Percentiles rank a stretch among this genome's conserved stretches.
These are phyloP conservation scores for Muntiacus muntjak DNA, from an alignment of 2,113 vertebrate species.

Conservation along the genomic window DNA sequence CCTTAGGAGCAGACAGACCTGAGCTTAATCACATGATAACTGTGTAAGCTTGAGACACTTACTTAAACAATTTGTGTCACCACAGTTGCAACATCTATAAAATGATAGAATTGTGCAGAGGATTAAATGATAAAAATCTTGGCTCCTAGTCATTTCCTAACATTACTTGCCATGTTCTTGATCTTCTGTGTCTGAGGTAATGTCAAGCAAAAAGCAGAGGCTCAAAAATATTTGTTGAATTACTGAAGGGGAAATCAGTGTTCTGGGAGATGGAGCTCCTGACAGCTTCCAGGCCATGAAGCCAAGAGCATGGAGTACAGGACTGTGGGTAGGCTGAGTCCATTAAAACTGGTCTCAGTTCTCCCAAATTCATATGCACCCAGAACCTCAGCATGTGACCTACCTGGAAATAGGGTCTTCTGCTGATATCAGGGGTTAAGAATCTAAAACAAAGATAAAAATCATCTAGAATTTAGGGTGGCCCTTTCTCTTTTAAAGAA, in stretches of 20 bases:
- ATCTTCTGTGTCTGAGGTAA: background rate
- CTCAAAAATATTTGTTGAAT: background rate
- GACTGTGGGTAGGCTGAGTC: background rate
- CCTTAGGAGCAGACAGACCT: background rate
- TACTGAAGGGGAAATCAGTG: background rate
- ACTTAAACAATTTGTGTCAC: background rate
- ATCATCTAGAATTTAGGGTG: background rate
- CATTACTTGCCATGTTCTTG: background rate
- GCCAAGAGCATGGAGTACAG: background rate
- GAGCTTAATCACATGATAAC: background rate
- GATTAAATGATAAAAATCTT: background rate
- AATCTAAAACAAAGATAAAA: background rate
- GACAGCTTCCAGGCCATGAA: too few relatives aligned
- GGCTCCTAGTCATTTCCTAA: background rate
- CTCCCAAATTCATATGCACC: background rate
- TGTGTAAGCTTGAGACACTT: background rate
- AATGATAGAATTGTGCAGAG: background rate
- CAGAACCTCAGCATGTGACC: background rate
- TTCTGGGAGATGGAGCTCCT: background rate
- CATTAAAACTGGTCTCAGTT: background rate
- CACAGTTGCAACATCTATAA: background rate
- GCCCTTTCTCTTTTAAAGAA: background rate
- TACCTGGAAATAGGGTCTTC: background rate
- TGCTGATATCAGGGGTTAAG: background rate
- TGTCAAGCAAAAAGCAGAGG: background rate